Base-by-base conservation (phyloP, 2,888 invertebrate genomes). In the Harpalus rufipes region DNA sequence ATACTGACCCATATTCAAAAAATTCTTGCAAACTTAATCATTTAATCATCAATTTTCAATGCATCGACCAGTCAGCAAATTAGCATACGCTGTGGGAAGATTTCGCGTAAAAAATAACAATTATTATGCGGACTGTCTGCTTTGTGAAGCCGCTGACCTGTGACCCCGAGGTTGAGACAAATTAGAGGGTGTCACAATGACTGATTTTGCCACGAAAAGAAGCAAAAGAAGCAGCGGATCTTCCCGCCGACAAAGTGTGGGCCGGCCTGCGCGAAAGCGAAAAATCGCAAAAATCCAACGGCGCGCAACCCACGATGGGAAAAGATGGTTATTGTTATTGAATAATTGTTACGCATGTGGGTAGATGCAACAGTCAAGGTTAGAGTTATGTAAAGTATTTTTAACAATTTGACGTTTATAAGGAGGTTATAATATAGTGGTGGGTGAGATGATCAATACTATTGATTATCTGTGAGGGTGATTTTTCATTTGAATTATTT, bases 181-280 rank as follows among this genome's bases (percentile, higher is more conserved):
- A 82, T 82, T 82, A 82, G 82, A 82, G 82, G 82, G 82, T 82
- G 82, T 82, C 82, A 82, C 82, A 68, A 81, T 56, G 81, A 39
- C 25, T 25, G 68, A 68, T 68, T 68, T 68, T 21, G 21, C 59
- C 32, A 7, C 39, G 39, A 68, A 39, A 68, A 74, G 72, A 74
- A 44, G 72, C 41, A 74, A 44, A 74, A 74, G 72, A 74, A 74
- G 18, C 16, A 39, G 68, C 14, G 16, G 68, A 41, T 32, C 12
- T 12, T 68, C 39, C 14, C 16, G 72, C 72, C 72, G 72, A 74
- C 72, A 74, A 74, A 74, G 72, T 44, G 72, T 74, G 72, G 72
- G 72, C 41, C 16, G 72, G 72, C 41, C 72, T 10, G n/a, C 41
- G 18, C 10, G 72, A 74, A 44, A 74, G 41, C 72, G 72, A 74